phyloP scores from a whole-genome alignment of 2,888 invertebrate species.

The Urechis unicinctus region DNA sequence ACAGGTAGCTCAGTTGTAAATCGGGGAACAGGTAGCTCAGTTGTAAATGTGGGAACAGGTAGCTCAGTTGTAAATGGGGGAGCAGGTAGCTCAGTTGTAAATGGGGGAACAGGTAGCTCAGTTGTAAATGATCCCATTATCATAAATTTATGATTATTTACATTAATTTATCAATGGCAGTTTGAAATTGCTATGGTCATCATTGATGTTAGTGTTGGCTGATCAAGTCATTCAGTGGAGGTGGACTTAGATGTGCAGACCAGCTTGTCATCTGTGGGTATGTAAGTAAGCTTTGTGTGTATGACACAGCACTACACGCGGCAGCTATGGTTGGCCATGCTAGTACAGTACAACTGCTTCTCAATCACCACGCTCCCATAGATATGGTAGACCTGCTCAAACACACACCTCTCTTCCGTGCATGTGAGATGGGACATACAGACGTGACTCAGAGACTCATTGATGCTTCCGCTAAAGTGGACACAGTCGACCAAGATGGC shows the following conservation, averaged over 20 bases:
- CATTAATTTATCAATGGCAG: no score
- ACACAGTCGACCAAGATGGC: conserved; percentile 45
- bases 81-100: no score
- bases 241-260: no score
- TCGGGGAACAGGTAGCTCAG: no score
- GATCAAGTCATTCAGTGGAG: no score
- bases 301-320: conserved; percentile 44
- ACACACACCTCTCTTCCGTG: conserved; percentile 45
- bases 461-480: conserved; percentile 43
- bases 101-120: conserved; percentile 48
- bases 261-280: not conserved
- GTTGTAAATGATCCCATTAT: no score
- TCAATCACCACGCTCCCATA: conserved; percentile 38
- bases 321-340: conserved; percentile 47
- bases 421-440: conserved; percentile 29
- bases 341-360: conserved; percentile 39
- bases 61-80: no score
- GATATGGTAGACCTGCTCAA: conserved; percentile 43
- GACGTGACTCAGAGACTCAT: conserved; percentile 45
- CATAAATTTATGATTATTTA: no score
- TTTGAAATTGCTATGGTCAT: not conserved
- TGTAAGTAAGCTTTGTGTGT: no score
- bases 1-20: no score
- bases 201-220: no score
- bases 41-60: conserved; percentile 50